Evolutionary conservation across 2,888 invertebrate species (phyloP).

Genomic region (Abrostola triplasia): DNA sequence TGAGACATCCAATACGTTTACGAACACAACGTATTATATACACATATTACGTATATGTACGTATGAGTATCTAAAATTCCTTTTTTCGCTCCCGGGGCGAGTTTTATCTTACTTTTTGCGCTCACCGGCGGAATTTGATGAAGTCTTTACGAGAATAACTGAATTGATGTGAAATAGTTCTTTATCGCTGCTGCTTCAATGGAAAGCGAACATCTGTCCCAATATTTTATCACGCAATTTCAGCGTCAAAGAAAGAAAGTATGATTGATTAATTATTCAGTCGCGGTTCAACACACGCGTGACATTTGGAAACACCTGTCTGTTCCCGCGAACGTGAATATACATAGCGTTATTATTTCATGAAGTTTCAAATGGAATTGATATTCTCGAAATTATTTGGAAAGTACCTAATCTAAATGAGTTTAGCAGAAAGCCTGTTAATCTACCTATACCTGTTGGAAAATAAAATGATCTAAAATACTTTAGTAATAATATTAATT

Average conservation of each 20-base stretch:
- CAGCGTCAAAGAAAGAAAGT: slow-evolving; percentile 36
- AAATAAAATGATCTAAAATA: slow-evolving; percentile 8
- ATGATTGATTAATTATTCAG: slow-evolving; percentile 49
- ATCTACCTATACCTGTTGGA: slow-evolving; percentile 14
- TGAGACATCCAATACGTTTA: slow-evolving; percentile 20
- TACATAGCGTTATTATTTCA: slow-evolving; percentile 51
- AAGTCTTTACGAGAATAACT: slow-evolving; percentile 58
- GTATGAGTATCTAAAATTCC: slow-evolving; percentile 19
- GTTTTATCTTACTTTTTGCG: slow-evolving; percentile 52
- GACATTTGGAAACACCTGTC: slow-evolving; percentile 51
- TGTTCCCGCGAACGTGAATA: slow-evolving; percentile 40
- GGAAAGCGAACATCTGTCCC: slow-evolving; percentile 36
- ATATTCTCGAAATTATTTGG: slow-evolving; percentile 44
- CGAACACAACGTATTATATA: slow-evolving; percentile 2
- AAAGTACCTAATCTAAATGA: slow-evolving; percentile 26
- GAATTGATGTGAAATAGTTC: slow-evolving; percentile 61
- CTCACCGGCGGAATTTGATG: slow-evolving; percentile 61
- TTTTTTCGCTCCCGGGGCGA: slow-evolving; percentile 36
- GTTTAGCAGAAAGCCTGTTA: slow-evolving; percentile 13
- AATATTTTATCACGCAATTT: slow-evolving; percentile 49
- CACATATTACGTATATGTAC: slow-evolving; percentile 10
- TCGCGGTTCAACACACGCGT: slow-evolving; percentile 42
- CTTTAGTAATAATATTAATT: not conserved
- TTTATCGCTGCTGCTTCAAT: slow-evolving; percentile 63
- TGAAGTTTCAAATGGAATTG: slow-evolving; percentile 40